A percentile compares a stretch with the other conserved stretches of the same genome.
Evolutionary conservation across 30 jellyfish, hydroid and myxozoan genomes (phyloP).

Genomic region (Mastigias papua): DNA sequence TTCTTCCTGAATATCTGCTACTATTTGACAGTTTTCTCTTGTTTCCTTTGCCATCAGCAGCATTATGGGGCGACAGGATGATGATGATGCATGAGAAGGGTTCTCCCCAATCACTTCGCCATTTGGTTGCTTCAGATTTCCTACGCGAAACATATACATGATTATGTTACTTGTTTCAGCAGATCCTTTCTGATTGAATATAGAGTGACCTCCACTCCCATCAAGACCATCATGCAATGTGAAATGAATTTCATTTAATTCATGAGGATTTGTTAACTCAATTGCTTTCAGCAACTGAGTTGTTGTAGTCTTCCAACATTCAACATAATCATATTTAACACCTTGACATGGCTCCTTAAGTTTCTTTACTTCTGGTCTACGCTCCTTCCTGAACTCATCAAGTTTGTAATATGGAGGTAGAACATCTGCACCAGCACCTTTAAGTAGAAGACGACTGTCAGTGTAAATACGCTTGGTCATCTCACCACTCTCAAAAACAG

Average conservation of each 20-base stretch:
- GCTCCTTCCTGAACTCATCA: constrained; percentile 1
- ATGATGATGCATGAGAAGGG: constrained; percentile 16
- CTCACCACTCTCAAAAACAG: constrained; percentile 11
- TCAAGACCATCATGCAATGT: constrained; percentile 25
- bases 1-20: constrained; percentile 16
- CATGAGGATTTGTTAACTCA: background rate
- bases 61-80: constrained; percentile 21
- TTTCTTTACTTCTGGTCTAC: background rate
- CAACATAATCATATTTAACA: constrained; percentile 3
- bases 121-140: background rate
- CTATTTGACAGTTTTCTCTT: background rate
- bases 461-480: background rate
- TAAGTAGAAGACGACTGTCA: background rate
- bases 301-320: background rate
- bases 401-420: constrained; percentile 8
- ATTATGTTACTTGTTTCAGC: constrained; percentile 5
- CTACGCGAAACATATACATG: constrained; percentile 22
- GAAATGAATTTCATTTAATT: background rate
- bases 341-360: background rate
- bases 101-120: background rate
- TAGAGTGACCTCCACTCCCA: constrained; percentile 5
- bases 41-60: constrained; percentile 20
- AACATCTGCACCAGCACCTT: constrained; percentile 29
- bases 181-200: constrained; percentile 6
- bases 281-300: background rate